phyloP scores from a whole-genome alignment of 1,140 invertebrate species.

The Drosophila carrolli region DNA sequence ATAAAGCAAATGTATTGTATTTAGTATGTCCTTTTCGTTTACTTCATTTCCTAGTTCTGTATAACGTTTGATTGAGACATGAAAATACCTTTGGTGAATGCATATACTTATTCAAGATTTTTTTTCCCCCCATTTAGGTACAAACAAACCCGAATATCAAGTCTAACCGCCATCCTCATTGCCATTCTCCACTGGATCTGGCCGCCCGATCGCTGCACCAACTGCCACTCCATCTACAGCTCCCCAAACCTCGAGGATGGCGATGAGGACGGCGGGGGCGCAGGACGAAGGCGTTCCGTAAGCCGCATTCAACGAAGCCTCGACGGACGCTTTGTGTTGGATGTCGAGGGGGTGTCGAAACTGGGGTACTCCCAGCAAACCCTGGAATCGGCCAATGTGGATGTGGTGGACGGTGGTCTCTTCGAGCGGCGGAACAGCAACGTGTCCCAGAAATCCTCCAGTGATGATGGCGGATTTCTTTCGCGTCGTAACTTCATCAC shows the following conservation, averaged over 20 bases:
- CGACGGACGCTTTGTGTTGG: constrained; percentile 90
- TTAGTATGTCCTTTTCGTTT: no score
- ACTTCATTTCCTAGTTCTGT: no score
- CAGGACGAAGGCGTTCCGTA: constrained; percentile 48
- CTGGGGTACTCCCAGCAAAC: constrained; percentile 46
- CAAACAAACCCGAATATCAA: constrained; percentile 97
- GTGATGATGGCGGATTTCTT: constrained; percentile 93
- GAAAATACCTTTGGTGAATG: no score
- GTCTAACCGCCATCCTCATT: constrained; percentile 90
- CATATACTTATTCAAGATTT: neutral
- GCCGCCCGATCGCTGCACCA: constrained; percentile 88
- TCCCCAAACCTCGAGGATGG: constrained; percentile 69
- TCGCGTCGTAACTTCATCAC: constrained; percentile 84
- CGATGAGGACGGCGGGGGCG: constrained; percentile 33
- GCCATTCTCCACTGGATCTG: constrained; percentile 88
- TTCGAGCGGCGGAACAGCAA: constrained; percentile 87
- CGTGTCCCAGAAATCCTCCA: constrained; percentile 89
- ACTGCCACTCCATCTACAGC: constrained; percentile 84
- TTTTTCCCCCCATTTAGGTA: constrained; percentile 87
- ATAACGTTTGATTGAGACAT: no score
- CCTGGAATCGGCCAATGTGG: constrained; percentile 41
- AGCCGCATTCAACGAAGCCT: constrained; percentile 89
- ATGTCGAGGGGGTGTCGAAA: constrained; percentile 73
- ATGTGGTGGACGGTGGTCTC: constrained; percentile 72
- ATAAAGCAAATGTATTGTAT: neutral